phyloP scores from a whole-genome alignment of 2,113 vertebrate species.

The Candoia aspera region DNA sequence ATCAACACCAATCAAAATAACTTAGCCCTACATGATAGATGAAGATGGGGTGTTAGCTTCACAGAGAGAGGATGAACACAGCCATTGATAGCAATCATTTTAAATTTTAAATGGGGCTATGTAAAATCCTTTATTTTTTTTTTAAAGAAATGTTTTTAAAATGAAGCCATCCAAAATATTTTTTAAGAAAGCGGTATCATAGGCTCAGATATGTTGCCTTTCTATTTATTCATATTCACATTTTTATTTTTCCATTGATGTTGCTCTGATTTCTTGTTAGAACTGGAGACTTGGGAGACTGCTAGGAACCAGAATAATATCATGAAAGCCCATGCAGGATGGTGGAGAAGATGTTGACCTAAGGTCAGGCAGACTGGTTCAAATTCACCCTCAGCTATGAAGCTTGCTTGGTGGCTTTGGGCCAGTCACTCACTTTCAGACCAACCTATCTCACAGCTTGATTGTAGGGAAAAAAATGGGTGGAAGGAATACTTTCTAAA shows the following conservation, averaged over 20 bases:
- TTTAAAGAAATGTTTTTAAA: not conserved
- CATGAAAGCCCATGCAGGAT: not conserved
- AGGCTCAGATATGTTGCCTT: not conserved
- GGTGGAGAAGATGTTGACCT: no score
- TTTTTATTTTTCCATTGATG: not conserved
- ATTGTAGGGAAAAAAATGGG: not conserved
- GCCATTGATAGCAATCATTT: not conserved
- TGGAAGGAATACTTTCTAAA: not conserved
- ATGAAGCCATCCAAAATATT: not conserved
- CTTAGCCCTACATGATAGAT: not conserved
- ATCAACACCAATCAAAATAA: not conserved
- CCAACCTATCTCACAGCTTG: not conserved
- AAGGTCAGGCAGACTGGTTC: not conserved
- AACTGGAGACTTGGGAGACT: not conserved
- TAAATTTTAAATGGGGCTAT: not conserved
- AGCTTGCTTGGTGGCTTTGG: not conserved
- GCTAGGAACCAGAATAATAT: not conserved
- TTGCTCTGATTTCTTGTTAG: not conserved
- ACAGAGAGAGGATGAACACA: not conserved
- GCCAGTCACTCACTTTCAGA: not conserved
- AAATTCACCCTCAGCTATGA: not conserved
- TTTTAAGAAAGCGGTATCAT: not conserved
- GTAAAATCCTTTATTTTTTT: not conserved
- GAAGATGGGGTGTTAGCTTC: not conserved
- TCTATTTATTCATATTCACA: not conserved